Percentiles rank a stretch among this genome's conserved stretches.
Evolutionary conservation across 1,140 invertebrate species (phyloP).

Genomic region (Papilio helenus): DNA sequence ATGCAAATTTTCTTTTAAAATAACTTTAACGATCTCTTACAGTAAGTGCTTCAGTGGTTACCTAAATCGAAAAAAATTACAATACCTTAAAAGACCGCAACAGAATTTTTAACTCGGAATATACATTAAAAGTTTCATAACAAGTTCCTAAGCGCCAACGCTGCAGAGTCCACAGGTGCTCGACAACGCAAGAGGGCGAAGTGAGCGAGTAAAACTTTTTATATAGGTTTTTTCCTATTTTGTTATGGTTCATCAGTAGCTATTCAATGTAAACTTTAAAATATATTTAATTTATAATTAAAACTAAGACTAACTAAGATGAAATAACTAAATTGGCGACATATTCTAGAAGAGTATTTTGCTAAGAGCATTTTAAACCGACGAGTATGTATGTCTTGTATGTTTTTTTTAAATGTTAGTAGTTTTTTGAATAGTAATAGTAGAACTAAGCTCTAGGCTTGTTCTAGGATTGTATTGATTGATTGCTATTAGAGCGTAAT

Average conservation of each 20-base stretch:
- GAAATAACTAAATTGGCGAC: background rate
- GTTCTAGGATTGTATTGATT: no score
- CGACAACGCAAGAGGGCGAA: background rate
- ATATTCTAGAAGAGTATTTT: no score
- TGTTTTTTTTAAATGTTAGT: no score
- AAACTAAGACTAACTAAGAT: background rate
- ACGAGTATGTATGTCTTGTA: no score
- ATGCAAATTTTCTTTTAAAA: background rate
- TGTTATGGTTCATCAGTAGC: background rate
- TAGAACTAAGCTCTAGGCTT: no score
- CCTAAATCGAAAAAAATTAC: background rate
- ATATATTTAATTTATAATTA: background rate
- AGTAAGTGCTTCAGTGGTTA: background rate
- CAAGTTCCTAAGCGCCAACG: slow-evolving; percentile 22
- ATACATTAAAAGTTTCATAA: slow-evolving; percentile 27
- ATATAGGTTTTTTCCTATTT: slow-evolving; percentile 7
- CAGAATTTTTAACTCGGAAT: slow-evolving; percentile 27
- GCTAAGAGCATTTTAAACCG: no score
- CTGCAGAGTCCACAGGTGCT: slow-evolving; percentile 34
- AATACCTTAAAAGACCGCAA: slow-evolving; percentile 13
- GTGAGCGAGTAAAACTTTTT: background rate
- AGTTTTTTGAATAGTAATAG: no score
- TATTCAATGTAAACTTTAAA: background rate
- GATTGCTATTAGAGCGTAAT: background rate
- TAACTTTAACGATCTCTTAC: background rate